Conservation (phyloP, 2,888 invertebrate genomes). For the Cheilosia grossa region DNA sequence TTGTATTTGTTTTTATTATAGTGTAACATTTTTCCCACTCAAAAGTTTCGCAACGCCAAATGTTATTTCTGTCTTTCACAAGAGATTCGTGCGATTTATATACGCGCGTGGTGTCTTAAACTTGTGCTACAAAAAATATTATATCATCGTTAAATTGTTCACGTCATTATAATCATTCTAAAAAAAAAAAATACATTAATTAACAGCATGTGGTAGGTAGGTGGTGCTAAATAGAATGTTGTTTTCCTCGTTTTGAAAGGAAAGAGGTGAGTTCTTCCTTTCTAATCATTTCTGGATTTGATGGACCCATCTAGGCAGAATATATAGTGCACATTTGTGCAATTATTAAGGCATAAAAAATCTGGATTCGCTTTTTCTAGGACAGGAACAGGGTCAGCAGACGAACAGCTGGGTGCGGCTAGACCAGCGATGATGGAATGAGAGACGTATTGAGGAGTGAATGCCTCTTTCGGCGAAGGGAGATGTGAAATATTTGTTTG, state of each 20-base stretch:
- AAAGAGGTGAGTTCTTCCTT: not conserved
- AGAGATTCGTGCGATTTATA: constrained; percentile 13
- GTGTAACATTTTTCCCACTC: constrained; percentile 11
- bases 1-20: no score
- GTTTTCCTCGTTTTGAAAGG: not conserved
- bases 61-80: constrained; percentile 14
- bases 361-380: constrained; percentile 8
- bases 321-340: constrained; percentile 16
- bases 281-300: not conserved
- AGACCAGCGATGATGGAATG: constrained; percentile 38
- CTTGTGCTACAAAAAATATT: constrained; percentile 45
- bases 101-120: constrained; percentile 40
- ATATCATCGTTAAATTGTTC: constrained; percentile 33
- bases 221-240: constrained; percentile 27
- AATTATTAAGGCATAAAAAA: constrained; percentile 50
- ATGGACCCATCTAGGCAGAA: not conserved
- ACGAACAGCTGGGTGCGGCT: constrained; percentile 59
- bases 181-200: constrained; percentile 41
- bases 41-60: constrained; percentile 25
- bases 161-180: not conserved
- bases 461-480: not conserved
- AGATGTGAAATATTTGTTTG: not conserved
- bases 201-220: constrained; percentile 55
- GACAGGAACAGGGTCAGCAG: constrained; percentile 51
- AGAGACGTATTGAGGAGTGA: constrained; percentile 40